These are phyloP conservation scores for Brachionus asplanchnoidis DNA, from an alignment of 1,140 invertebrate genomes.

Conservation along the genomic window DNA sequence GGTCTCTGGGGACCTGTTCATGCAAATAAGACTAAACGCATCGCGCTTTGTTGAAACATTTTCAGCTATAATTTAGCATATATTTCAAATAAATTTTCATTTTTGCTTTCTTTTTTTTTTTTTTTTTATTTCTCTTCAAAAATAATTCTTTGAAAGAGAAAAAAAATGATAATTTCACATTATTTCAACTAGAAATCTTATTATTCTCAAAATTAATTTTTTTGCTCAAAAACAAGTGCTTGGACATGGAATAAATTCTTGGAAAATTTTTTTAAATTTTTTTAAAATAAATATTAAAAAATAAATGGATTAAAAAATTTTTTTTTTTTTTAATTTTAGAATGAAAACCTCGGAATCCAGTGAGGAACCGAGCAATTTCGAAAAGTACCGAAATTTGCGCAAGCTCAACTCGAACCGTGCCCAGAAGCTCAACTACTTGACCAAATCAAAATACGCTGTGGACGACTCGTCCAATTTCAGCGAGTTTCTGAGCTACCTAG, in stretches of 20 bases:
- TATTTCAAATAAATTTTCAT: conserved; percentile 8
- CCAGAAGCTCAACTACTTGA: background rate
- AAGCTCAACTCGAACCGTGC: background rate
- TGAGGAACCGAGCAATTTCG: background rate
- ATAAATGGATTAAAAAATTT: background rate
- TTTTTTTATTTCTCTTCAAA: background rate
- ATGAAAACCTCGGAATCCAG: background rate
- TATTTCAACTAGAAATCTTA: background rate
- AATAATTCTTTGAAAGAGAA: background rate
- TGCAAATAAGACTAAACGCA: background rate
- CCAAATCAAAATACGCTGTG: background rate
- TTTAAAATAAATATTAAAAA: background rate
- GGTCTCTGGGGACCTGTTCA: background rate
- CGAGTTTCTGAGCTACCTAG: background rate
- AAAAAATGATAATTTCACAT: conserved; percentile 35
- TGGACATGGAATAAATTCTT: background rate
- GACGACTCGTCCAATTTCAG: background rate
- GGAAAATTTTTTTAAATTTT: background rate
- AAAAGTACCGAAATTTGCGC: conserved; percentile 2
- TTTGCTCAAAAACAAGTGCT: background rate
- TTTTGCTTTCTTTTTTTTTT: background rate
- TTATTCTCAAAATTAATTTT: background rate
- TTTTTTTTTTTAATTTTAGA: background rate
- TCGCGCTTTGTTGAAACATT: conserved; percentile 10
- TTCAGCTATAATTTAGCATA: conserved; percentile 29